Conservation (phyloP, 2,113 vertebrate genomes). For the Lophura nycthemera region DNA sequence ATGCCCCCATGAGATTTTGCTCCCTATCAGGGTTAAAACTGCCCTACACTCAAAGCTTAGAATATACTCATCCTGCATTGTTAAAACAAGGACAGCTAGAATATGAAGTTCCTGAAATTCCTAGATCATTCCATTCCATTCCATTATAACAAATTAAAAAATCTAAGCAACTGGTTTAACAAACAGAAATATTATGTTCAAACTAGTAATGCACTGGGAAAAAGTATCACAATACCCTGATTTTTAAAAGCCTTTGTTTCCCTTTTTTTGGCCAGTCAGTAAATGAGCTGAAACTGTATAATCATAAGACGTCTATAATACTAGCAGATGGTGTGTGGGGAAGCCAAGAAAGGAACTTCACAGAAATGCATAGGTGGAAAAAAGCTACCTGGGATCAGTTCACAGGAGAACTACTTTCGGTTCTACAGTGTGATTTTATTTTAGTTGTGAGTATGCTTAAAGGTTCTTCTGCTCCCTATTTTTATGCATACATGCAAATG, state of each 20-base stretch:
- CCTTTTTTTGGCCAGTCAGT: background rate
- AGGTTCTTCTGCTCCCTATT: background rate
- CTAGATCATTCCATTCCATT: background rate
- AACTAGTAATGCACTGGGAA: background rate
- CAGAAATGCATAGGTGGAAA: background rate
- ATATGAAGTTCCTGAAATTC: background rate
- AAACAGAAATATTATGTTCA: background rate
- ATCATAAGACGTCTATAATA: background rate
- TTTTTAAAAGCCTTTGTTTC: background rate
- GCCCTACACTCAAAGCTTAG: background rate
- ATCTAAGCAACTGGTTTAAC: background rate
- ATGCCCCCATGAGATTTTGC: background rate
- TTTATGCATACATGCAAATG: rapidly evolving
- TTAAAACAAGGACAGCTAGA: background rate
- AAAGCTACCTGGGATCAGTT: background rate
- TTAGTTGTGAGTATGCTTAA: background rate
- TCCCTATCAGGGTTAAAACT: background rate
- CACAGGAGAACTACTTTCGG: background rate
- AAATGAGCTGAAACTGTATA: background rate
- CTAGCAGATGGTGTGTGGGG: slow-evolving; percentile 1
- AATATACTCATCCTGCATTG: background rate
- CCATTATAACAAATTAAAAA: background rate
- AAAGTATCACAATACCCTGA: background rate
- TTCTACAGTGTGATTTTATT: background rate
- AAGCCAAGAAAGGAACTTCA: background rate